phyloP scores from a whole-genome alignment of 2,888 invertebrate species.

The Oscheius sp. region DNA sequence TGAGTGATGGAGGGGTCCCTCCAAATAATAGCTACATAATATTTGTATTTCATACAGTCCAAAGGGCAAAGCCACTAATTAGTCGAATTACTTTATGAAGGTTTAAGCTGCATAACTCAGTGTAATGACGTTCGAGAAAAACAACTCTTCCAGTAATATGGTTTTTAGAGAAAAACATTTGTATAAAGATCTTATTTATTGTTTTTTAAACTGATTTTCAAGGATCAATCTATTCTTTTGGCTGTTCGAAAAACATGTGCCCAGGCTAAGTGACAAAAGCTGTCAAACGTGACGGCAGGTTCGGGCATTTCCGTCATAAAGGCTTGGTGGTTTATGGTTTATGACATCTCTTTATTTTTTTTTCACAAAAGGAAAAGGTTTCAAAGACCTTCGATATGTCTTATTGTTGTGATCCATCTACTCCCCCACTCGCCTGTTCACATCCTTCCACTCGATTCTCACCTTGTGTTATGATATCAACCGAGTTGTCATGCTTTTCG shows the following conservation, averaged over 20 bases:
- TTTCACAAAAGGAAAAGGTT: not conserved
- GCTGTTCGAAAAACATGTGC: not conserved
- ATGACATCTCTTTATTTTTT: not conserved
- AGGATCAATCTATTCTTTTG: too few species aligned
- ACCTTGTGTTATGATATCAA: not conserved
- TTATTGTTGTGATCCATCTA: constrained; percentile 16
- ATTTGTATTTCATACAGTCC: too few species aligned
- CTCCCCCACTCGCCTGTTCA: constrained; percentile 21
- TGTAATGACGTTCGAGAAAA: too few species aligned
- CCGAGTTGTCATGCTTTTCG: not conserved
- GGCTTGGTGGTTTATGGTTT: not conserved
- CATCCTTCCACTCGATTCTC: not conserved
- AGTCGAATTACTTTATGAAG: too few species aligned
- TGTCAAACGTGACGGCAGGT: constrained; percentile 5
- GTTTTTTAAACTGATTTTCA: too few species aligned
- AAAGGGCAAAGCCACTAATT: too few species aligned
- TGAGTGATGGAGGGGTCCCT: constrained; percentile 20
- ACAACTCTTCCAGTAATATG: too few species aligned
- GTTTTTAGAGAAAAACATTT: too few species aligned
- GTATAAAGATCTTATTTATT: too few species aligned
- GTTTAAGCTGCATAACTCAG: too few species aligned
- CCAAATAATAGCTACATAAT: too few species aligned
- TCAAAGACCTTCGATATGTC: not conserved
- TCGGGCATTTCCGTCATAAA: constrained; percentile 1
- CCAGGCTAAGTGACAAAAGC: constrained; percentile 1